Conservation (phyloP, 2,888 invertebrate species). For the Congeria kusceri region DNA sequence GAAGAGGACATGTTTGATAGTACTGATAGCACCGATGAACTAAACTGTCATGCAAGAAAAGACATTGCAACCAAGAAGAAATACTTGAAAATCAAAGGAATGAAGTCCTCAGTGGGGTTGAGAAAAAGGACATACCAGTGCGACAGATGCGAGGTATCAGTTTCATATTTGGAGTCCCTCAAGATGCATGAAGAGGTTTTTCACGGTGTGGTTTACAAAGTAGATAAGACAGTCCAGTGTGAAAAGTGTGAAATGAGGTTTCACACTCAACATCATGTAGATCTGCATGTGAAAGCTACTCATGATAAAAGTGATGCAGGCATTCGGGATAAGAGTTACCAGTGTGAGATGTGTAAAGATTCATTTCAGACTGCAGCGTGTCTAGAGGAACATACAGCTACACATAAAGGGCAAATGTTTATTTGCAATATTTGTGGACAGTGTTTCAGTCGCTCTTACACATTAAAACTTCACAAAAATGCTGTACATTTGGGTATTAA, state of each 20-base stretch:
- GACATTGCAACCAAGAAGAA: too few relatives aligned
- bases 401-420: neutral
- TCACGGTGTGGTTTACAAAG: conserved; percentile 7
- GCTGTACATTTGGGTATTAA: conserved; percentile 16
- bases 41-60: too few relatives aligned
- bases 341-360: too few relatives aligned
- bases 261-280: conserved; percentile 11
- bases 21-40: too few relatives aligned
- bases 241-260: neutral
- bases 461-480: conserved; percentile 25
- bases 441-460: conserved; percentile 8
- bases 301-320: neutral
- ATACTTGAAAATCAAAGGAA: neutral
- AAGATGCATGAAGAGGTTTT: conserved; percentile 15
- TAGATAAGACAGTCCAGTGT: conserved; percentile 15
- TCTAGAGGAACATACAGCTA: too few relatives aligned
- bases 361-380: too few relatives aligned
- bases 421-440: conserved; percentile 15
- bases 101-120: conserved; percentile 1
- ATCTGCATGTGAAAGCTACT: conserved; percentile 11
- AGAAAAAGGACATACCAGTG: neutral
- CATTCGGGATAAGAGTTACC: neutral
- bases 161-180: neutral
- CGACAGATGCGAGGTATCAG: conserved; percentile 16
- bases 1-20: too few relatives aligned